Percentiles rank a stretch among this genome's conserved stretches.
phyloP scores from a whole-genome alignment of 2,888 invertebrate species.

The Anorthoa munda region DNA sequence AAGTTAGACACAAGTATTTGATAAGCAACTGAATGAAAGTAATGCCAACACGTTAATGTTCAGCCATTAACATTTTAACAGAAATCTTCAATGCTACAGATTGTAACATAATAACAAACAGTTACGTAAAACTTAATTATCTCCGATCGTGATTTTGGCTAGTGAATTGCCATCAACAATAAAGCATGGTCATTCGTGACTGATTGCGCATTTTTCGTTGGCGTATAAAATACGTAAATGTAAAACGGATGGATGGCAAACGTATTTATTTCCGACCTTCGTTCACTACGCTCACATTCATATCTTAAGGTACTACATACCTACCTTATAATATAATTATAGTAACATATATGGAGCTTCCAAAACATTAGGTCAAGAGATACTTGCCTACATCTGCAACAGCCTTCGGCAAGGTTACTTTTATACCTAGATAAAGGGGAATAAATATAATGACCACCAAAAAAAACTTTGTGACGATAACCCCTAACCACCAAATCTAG shows the following conservation, averaged over 20 bases:
- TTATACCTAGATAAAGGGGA: neutral
- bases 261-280: constrained; percentile 56
- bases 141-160: constrained; percentile 53
- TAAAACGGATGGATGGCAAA: constrained; percentile 40
- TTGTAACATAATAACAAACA: constrained; percentile 31
- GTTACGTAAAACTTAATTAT: constrained; percentile 54
- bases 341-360: neutral
- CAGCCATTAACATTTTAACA: constrained; percentile 44
- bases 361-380: constrained; percentile 10
- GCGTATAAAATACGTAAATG: constrained; percentile 32
- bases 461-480: too few relatives aligned
- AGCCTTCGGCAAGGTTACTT: constrained; percentile 7
- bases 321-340: constrained; percentile 8
- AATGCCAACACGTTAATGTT: constrained; percentile 15
- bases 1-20: neutral
- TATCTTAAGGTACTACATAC: neutral
- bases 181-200: constrained; percentile 49
- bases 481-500: too few relatives aligned
- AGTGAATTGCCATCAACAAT: constrained; percentile 48
- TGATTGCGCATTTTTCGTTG: constrained; percentile 48
- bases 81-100: constrained; percentile 56
- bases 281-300: constrained; percentile 46
- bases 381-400: constrained; percentile 1
- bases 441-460: too few relatives aligned
- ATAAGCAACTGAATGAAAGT: constrained; percentile 23